Percentiles rank a stretch among this genome's conserved stretches.
Evolutionary conservation across 2,888 invertebrate genomes (phyloP).

Genomic region (Temnothorax ravouxi): DNA sequence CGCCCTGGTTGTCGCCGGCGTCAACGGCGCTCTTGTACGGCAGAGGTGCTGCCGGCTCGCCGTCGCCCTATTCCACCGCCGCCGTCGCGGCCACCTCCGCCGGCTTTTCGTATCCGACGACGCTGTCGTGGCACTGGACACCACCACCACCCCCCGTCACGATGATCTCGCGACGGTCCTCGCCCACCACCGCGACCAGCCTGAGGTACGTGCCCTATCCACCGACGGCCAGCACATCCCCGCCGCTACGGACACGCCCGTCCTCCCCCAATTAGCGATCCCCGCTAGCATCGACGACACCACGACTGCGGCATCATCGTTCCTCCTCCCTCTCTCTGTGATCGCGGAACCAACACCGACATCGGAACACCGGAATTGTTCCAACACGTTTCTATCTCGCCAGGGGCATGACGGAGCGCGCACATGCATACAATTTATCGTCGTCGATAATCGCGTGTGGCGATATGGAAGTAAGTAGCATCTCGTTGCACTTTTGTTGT

Average conservation of each 20-base stretch:
- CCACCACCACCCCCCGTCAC: constrained; percentile 73
- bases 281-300: constrained; percentile 40
- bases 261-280: constrained; percentile 80
- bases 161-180: constrained; percentile 82
- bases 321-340: constrained; percentile 44
- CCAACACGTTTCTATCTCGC: constrained; percentile 1
- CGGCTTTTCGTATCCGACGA: constrained; percentile 79
- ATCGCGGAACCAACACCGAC: constrained; percentile 10
- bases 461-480: constrained; percentile 30
- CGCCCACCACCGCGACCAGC: constrained; percentile 83
- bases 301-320: constrained; percentile 35
- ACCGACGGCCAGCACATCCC: constrained; percentile 75
- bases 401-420: too few species aligned
- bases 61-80: constrained; percentile 81
- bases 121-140: constrained; percentile 84
- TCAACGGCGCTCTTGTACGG: constrained; percentile 83
- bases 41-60: constrained; percentile 69
- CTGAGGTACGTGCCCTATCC: constrained; percentile 82
- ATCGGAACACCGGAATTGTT: constrained; percentile 19
- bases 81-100: constrained; percentile 74
- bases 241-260: constrained; percentile 79
- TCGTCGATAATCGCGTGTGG: neutral
- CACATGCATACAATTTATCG: neutral
- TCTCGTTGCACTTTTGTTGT: neutral
- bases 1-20: constrained; percentile 81